Conservation (phyloP, 1,140 invertebrate species). For the Drosophila kanapiae region DNA sequence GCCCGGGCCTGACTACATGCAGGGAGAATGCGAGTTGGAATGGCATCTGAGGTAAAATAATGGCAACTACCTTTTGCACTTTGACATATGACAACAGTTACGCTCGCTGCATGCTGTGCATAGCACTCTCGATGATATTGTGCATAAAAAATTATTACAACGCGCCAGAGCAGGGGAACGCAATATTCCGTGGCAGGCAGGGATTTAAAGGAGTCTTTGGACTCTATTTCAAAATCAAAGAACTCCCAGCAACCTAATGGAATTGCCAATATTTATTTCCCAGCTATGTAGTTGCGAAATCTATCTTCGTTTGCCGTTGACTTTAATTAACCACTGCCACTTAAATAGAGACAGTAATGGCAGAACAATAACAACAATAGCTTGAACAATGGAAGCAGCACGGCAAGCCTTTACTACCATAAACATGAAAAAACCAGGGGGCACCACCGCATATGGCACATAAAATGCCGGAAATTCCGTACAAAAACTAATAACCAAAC, state of each 20-base stretch:
- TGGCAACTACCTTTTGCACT: constrained; percentile 54
- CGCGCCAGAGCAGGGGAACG: constrained; percentile 8
- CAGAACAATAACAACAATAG: constrained; percentile 44
- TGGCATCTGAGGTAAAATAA: constrained; percentile 45
- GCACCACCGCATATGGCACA: constrained; percentile 43
- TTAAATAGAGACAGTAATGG: constrained; percentile 79
- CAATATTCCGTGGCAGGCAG: constrained; percentile 9
- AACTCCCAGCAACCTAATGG: neutral
- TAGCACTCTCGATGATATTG: constrained; percentile 15
- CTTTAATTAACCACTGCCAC: constrained; percentile 71
- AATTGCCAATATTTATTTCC: constrained; percentile 3
- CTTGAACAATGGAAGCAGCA: neutral
- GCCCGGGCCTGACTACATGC: neutral
- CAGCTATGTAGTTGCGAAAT: neutral
- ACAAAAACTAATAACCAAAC: constrained; percentile 79
- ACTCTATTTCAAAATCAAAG: neutral
- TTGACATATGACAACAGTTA: constrained; percentile 62
- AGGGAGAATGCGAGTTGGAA: constrained; percentile 1
- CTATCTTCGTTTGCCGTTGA: constrained; percentile 35
- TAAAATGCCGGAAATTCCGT: constrained; percentile 70
- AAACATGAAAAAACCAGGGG: constrained; percentile 11
- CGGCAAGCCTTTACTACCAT: constrained; percentile 20
- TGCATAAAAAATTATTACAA: constrained; percentile 52
- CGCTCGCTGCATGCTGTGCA: constrained; percentile 33
- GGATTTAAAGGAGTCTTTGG: neutral